Evolutionary conservation across 2,888 invertebrate species (phyloP), one percentile per base, ranked within the genome.

Genomic region (Drosophila parthenogenetica): DNA sequence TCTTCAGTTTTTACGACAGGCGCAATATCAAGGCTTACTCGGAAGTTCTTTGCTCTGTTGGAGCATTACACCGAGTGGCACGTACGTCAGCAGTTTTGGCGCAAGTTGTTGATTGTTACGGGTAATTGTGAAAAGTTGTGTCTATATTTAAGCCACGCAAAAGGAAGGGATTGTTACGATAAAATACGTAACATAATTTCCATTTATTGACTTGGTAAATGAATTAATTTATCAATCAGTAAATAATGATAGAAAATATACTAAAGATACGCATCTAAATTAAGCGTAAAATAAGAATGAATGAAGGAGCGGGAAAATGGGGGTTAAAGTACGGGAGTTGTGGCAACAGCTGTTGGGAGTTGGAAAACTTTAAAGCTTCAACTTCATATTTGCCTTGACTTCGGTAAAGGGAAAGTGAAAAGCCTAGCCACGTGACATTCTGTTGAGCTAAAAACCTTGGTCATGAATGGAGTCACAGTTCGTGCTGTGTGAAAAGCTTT

Each of bases 381-480:
- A 69, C 43, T 49, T 40, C 48, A 42, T 2, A 2, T 13, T 54
- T 32, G 37, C 43, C 45, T 37, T 43, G 51, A 40, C 16, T 50
- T 19, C 54, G 17, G 19, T 14, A 22, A 29, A 29, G 19, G 5
- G 69, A 81, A 73, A 76, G 80, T 64, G 66, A 66, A 71, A 71
- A 48, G 46, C 53, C 42, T 45, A 40, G 14, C 45, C 71, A 76
- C 66, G 73, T 70, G 75, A 78, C 77, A 19, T 13, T 35, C 3
- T 48, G 57, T 39, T 42, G 58, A 60, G 48, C 60, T 55, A 45
- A 50, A 71, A 71, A 42, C 74, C 57, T 64, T 78, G 66, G 67
- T 83, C 72, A 68, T 73, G 86, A 85, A 76, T 80, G 83, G 62
- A 77, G 57, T 66, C n/a, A 39, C 46, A 50, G 77, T 65, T 69